Evolutionary conservation across 2,888 invertebrate genomes (phyloP), one percentile per base, ranked within the genome.

Genomic region (Watsonalla binaria): DNA sequence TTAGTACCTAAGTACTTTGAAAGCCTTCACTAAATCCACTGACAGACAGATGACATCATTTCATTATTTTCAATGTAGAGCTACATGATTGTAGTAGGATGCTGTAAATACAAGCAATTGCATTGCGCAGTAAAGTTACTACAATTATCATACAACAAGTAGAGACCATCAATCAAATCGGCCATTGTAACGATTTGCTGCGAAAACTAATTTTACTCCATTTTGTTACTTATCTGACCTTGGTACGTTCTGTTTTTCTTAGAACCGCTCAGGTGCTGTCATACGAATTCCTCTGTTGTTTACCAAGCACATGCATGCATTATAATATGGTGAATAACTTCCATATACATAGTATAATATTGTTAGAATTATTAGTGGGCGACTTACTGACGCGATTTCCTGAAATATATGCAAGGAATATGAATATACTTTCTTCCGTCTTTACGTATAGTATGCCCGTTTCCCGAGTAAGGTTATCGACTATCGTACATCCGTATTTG

Each of bases 271-370:
- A 64, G 64, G 72, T 65, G 63, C 71, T 74, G 81, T 82, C 83
- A 78, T 75, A 72, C 73, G 68, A 73, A 82, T 84, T 80, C 80
- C 80, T 60, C 55, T 54, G 65, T 65, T 71, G 72, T 76, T 72
- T 77, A 67, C 65, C 67, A 68, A 66, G 62, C 52, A 60, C 60
- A 54, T 53, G 50, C 54, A 49, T 49, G 49, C 49, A 49, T 55
- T 33, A 33, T 46, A 11, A 47, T 35, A 48, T 51, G 48, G 13
- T 45, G 47, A 45, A 48, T 48, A 37, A 46, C 48, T 24, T 35
- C 24, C 9, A 39, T 50, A 47, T 45, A 46, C 33, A 42, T 48
- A 42, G 42, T 51, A 47, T 9, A 11, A 24, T 24, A 24, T 24
- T 24, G 24, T 1, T 2, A 24, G 4, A 24, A 24, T 24, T 24